phyloP scores from a whole-genome alignment of 1,140 invertebrate species.

The Trichogramma pretiosum region DNA sequence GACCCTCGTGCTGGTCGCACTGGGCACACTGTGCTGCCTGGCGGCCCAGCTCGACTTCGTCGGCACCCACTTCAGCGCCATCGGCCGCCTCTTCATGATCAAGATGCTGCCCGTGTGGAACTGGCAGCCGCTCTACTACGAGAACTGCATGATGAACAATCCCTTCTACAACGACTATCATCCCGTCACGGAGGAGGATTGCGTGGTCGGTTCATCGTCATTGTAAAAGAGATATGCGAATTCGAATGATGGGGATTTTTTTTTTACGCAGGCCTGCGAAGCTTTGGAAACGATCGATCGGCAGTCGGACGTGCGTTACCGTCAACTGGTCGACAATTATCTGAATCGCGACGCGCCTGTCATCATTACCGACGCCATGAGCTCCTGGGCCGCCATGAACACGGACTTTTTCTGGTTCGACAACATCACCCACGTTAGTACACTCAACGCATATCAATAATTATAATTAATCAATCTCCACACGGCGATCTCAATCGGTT shows the following conservation, averaged over 20 bases:
- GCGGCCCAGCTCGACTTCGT: constrained; percentile 41
- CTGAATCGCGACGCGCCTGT: constrained; percentile 61
- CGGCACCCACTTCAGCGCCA: constrained; percentile 52
- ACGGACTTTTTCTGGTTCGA: constrained; percentile 60
- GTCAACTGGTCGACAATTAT: constrained; percentile 58
- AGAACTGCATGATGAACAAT: constrained; percentile 62
- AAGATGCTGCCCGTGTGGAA: constrained; percentile 68
- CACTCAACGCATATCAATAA: not conserved
- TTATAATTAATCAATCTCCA: too few species aligned
- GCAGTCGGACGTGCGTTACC: constrained; percentile 54
- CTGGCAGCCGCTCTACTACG: constrained; percentile 69
- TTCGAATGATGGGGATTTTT: too few species aligned
- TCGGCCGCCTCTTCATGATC: constrained; percentile 55
- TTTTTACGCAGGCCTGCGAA: constrained; percentile 63
- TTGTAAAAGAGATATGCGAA: too few species aligned
- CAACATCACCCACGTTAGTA: constrained; percentile 53
- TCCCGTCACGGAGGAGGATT: constrained; percentile 48
- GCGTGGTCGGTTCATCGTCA: too few species aligned
- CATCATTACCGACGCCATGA: constrained; percentile 63
- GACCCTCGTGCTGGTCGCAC: constrained; percentile 39
- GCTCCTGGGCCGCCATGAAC: constrained; percentile 57
- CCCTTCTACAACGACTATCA: constrained; percentile 51
- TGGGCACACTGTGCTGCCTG: constrained; percentile 42
- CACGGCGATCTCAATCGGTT: too few species aligned
- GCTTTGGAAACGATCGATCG: constrained; percentile 53